These are phyloP conservation scores for Pterocles gutturalis DNA, from an alignment of 2,113 vertebrate genomes.

Conservation along the genomic window DNA sequence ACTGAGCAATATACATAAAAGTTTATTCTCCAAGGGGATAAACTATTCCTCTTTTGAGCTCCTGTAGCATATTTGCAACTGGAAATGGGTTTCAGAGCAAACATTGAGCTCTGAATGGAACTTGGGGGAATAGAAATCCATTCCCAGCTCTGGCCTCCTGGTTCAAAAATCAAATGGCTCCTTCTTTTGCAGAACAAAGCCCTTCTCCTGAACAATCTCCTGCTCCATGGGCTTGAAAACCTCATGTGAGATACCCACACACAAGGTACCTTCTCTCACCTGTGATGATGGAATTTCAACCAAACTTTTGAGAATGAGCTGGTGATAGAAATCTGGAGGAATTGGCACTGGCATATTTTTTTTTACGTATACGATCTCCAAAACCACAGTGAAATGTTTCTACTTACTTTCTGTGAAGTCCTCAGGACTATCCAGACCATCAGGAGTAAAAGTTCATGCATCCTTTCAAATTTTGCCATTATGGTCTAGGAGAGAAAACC, in stretches of 20 bases:
- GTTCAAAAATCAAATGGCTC: not conserved
- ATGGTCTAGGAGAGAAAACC: not conserved
- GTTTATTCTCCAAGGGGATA: not conserved
- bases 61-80: not conserved
- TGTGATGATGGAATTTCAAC: not conserved
- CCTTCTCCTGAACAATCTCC: not conserved
- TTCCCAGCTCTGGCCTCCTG: not conserved
- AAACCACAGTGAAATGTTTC: fast-evolving
- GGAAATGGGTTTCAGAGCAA: not conserved
- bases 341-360: not conserved
- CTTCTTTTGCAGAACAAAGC: not conserved
- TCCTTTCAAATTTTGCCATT: not conserved
- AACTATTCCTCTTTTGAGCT: not conserved
- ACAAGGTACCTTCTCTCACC: not conserved
- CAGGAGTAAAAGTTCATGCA: not conserved
- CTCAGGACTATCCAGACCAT: not conserved
- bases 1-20: not conserved
- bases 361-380: not conserved
- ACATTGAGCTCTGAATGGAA: not conserved
- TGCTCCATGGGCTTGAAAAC: not conserved
- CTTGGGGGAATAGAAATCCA: not conserved
- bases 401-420: not conserved
- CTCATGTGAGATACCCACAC: fast-evolving
- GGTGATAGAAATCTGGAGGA: not conserved
- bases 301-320: not conserved